Percentiles rank a stretch among this genome's conserved stretches.
Conservation (phyloP, 2,797 vertebrate genomes). For the Hylomyscus alleni region DNA sequence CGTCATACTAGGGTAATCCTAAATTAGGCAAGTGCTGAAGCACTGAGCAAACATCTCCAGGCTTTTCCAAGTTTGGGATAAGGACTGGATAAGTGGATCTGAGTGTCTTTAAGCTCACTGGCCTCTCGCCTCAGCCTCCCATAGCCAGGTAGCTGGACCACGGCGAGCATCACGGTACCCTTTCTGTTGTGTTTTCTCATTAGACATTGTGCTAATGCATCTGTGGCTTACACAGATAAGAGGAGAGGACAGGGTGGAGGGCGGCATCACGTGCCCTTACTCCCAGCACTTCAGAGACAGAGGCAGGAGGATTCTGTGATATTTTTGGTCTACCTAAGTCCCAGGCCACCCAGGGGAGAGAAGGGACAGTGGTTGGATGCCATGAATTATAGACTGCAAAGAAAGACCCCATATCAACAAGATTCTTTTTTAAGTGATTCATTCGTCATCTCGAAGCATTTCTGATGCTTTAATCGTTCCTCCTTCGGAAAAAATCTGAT, state of each 20-base stretch:
- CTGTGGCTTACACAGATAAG: not conserved
- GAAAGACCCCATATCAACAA: not conserved
- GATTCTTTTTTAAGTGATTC: not conserved
- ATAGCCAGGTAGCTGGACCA: not conserved
- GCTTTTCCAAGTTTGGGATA: not conserved
- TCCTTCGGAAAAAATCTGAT: not conserved
- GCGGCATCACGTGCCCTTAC: not conserved
- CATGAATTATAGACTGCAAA: not conserved
- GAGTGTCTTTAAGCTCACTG: not conserved
- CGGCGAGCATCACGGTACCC: not conserved
- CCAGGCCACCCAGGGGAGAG: not conserved
- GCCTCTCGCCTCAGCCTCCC: not conserved
- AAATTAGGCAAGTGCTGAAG: not conserved
- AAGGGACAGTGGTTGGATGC: not conserved
- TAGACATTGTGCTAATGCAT: not conserved
- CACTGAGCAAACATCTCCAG: not conserved
- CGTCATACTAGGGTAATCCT: not conserved
- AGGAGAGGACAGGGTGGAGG: not conserved
- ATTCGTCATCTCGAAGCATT: conserved; percentile 32
- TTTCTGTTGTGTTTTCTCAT: not conserved
- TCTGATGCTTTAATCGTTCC: not conserved
- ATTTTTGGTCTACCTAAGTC: not conserved
- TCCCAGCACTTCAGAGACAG: not conserved
- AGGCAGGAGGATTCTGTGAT: not conserved
- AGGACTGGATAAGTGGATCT: not conserved